These are phyloP conservation scores for Tenthredo distinguenda DNA, from an alignment of 2,888 invertebrate genomes.

Conservation along the genomic window DNA sequence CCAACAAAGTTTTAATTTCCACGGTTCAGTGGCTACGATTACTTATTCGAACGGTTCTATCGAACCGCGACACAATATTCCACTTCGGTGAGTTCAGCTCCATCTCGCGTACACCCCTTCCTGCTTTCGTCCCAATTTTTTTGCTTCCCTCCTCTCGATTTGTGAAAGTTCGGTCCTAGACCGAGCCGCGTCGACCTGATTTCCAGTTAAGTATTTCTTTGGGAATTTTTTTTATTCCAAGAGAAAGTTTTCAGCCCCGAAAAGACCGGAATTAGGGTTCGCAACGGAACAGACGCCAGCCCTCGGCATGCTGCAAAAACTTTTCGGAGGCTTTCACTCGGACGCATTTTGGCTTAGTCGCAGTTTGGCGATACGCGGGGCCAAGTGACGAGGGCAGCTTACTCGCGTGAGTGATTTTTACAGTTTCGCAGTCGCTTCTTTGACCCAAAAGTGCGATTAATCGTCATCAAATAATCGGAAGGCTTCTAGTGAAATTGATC, in stretches of 20 bases:
- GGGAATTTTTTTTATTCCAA: constrained; percentile 57
- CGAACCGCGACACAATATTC: constrained; percentile 44
- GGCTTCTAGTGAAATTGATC: not conserved
- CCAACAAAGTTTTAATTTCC: constrained; percentile 40
- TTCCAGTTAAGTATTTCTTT: constrained; percentile 43
- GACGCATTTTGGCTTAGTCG: not conserved
- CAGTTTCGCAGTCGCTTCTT: not conserved
- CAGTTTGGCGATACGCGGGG: not conserved
- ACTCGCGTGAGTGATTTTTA: not conserved
- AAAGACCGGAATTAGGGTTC: not conserved
- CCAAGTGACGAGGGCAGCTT: not conserved
- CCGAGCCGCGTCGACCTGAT: constrained; percentile 50
- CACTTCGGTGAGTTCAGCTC: constrained; percentile 18
- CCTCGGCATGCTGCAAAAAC: constrained; percentile 8
- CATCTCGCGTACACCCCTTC: not conserved
- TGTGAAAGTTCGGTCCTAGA: constrained; percentile 37
- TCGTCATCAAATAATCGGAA: not conserved
- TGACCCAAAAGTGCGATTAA: not conserved
- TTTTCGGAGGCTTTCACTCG: constrained; percentile 4
- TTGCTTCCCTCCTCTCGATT: not conserved
- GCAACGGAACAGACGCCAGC: not conserved
- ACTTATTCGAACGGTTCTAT: constrained; percentile 26
- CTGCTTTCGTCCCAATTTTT: constrained; percentile 38
- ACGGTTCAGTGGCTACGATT: constrained; percentile 19
- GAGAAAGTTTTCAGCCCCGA: constrained; percentile 51